Evolutionary conservation across 2,888 invertebrate genomes (phyloP).

Genomic region (Cheiracanthium punctorium): DNA sequence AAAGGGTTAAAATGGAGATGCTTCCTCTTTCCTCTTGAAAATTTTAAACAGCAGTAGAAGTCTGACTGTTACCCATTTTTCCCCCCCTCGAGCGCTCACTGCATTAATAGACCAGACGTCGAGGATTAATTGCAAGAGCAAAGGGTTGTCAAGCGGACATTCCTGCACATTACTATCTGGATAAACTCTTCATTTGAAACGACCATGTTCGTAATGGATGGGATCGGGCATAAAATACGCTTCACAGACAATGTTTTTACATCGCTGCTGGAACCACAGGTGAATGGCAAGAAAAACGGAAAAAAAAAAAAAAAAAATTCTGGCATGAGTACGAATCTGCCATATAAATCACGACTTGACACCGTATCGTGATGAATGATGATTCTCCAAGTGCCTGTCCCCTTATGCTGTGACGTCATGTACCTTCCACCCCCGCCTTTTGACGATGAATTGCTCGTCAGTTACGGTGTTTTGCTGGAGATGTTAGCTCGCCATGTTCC

Average conservation of each 20-base stretch:
- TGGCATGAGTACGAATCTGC: slow-evolving; percentile 37
- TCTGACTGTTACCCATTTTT: too few species aligned
- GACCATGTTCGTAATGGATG: not conserved
- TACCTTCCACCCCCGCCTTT: not conserved
- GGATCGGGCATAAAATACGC: not conserved
- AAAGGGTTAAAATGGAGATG: too few species aligned
- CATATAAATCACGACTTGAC: slow-evolving; percentile 65
- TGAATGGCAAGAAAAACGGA: too few species aligned
- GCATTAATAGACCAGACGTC: too few species aligned
- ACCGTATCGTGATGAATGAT: slow-evolving; percentile 51
- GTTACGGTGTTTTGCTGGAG: not conserved
- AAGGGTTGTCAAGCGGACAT: too few species aligned
- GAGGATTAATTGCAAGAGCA: too few species aligned
- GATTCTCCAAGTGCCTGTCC: slow-evolving; percentile 19
- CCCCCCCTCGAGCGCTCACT: too few species aligned
- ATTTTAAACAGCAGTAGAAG: too few species aligned
- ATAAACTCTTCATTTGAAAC: slow-evolving; percentile 1
- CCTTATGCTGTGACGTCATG: slow-evolving; percentile 44
- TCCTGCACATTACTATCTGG: not conserved
- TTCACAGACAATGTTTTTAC: slow-evolving; percentile 1
- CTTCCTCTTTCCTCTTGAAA: too few species aligned
- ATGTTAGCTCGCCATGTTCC: not conserved
- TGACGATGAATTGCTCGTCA: slow-evolving; percentile 12
- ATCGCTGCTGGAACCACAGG: not conserved
- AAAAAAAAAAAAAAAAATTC: slow-evolving; percentile 18